A percentile compares a stretch with the other conserved stretches of the same genome.
Evolutionary conservation across 2,888 invertebrate species (phyloP).

Genomic region (Plemyria rubiginata): DNA sequence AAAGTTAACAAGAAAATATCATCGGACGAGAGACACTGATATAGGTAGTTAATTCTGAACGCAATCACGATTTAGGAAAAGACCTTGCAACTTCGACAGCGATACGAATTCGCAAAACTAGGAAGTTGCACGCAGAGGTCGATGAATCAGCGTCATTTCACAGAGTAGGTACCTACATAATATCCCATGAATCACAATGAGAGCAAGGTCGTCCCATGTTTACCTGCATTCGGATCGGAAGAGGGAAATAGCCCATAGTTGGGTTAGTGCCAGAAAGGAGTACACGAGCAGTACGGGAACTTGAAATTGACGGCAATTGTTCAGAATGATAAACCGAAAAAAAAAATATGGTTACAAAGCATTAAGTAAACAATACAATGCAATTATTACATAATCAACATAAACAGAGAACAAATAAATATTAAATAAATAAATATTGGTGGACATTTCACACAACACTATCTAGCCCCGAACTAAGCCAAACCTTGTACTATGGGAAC

Average conservation of each 20-base stretch:
- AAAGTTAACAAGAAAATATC: neutral
- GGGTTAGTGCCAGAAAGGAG: constrained; percentile 14
- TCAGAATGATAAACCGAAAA: neutral
- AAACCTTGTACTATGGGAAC: too few species aligned
- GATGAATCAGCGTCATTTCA: constrained; percentile 18
- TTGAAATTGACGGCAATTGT: neutral
- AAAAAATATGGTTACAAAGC: neutral
- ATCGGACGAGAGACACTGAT: neutral
- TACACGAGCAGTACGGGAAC: neutral
- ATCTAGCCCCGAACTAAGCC: too few species aligned
- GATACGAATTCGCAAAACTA: constrained; percentile 16
- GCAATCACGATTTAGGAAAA: constrained; percentile 13
- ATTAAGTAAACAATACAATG: neutral
- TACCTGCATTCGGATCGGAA: constrained; percentile 16
- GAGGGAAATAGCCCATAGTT: constrained; percentile 10
- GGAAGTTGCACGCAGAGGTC: constrained; percentile 24
- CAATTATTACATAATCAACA: too few species aligned
- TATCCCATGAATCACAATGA: constrained; percentile 20
- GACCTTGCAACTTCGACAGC: constrained; percentile 16
- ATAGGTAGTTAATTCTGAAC: neutral
- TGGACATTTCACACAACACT: too few species aligned
- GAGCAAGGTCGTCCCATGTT: constrained; percentile 21
- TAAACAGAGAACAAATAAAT: too few species aligned
- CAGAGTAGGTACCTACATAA: constrained; percentile 13
- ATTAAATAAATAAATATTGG: too few species aligned